Percentiles rank a stretch among this genome's conserved stretches.
phyloP scores from a whole-genome alignment of 64 coral and sea anemone species.

The Cladopsammia gracilis region DNA sequence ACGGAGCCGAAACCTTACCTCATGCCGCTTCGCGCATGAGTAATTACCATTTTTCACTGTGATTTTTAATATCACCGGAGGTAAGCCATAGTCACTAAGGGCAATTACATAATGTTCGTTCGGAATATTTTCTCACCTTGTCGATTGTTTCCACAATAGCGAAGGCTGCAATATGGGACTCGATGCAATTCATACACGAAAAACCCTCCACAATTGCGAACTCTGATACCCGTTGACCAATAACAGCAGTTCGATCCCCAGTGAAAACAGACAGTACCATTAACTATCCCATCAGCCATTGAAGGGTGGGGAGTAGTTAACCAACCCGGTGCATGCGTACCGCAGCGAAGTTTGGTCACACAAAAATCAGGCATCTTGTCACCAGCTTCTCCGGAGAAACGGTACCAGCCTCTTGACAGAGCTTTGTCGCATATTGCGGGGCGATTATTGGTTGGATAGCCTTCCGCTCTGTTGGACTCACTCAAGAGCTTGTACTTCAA shows the following conservation, averaged over 20 bases:
- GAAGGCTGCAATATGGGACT: background rate
- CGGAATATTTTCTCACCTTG: background rate
- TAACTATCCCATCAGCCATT: background rate
- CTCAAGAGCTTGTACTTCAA: conserved; percentile 21
- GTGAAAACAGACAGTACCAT: conserved; percentile 12
- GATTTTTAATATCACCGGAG: no score
- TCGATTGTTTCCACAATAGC: conserved; percentile 8
- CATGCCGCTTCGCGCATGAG: no score
- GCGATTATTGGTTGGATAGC: background rate
- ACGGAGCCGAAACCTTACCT: no score
- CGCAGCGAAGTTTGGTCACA: conserved; percentile 3
- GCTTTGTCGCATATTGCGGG: background rate
- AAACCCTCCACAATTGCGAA: conserved; percentile 27
- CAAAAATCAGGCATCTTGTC: conserved; percentile 31
- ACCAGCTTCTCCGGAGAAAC: conserved; percentile 55
- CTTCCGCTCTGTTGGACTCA: background rate
- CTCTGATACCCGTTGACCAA: background rate
- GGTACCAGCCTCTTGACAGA: conserved; percentile 34
- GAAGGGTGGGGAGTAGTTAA: conserved; percentile 2
- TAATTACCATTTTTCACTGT: no score
- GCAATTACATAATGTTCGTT: no score
- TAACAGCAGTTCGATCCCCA: conserved; percentile 9
- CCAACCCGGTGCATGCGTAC: conserved; percentile 43
- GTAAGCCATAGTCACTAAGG: no score
- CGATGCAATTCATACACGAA: conserved; percentile 7